Percentiles rank a stretch among this genome's conserved stretches.
These are phyloP conservation scores for Arge pagana DNA, from an alignment of 2,888 invertebrate species.

Conservation along the genomic window DNA sequence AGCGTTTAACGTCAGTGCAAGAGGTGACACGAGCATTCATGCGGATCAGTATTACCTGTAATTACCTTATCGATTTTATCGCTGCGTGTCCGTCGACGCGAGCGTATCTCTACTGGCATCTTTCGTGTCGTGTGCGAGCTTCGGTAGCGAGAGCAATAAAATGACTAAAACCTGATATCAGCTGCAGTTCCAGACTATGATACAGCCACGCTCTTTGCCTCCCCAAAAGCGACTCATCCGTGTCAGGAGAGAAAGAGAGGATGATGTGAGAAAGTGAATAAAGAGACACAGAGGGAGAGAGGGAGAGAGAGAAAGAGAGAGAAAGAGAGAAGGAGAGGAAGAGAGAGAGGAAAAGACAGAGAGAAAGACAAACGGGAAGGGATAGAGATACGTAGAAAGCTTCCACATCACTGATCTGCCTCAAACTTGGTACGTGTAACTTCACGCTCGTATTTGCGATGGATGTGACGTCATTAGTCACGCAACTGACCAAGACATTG, in stretches of 20 bases:
- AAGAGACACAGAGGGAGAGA: not conserved
- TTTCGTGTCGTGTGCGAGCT: too few species aligned
- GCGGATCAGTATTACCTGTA: conserved; percentile 48
- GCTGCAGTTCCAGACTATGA: too few species aligned
- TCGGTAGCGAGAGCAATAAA: too few species aligned
- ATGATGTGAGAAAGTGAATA: not conserved
- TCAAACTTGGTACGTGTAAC: too few species aligned
- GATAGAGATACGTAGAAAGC: conserved; percentile 38
- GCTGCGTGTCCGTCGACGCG: conserved; percentile 45
- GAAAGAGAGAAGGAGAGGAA: not conserved
- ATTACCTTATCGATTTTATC: conserved; percentile 52
- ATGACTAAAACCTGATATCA: too few species aligned
- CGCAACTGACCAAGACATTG: not conserved
- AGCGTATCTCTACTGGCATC: conserved; percentile 51
- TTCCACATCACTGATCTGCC: not conserved
- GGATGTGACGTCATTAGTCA: not conserved
- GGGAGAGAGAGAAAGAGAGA: not conserved
- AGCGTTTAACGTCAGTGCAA: too few species aligned
- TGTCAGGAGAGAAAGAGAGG: conserved; percentile 20
- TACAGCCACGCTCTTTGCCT: too few species aligned
- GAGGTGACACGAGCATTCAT: too few species aligned
- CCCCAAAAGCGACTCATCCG: conserved; percentile 18
- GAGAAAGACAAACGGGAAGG: conserved; percentile 30
- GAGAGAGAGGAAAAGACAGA: conserved; percentile 22
- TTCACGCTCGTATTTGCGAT: too few species aligned